Evolutionary conservation across 2,113 vertebrate genomes (phyloP).

Genomic region (Turdus rufiventris): DNA sequence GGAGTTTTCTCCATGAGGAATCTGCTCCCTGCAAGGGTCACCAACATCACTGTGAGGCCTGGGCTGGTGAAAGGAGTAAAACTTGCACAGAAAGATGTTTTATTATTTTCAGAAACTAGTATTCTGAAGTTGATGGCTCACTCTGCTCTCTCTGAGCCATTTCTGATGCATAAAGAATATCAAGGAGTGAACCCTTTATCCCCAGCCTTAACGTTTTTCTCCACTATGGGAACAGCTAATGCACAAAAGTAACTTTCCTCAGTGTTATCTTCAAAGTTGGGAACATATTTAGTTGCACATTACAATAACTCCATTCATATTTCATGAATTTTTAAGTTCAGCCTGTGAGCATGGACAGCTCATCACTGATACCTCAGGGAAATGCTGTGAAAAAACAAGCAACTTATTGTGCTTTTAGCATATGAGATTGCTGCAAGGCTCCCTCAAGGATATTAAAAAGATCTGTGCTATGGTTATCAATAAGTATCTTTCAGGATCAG

Average conservation of each 20-base stretch:
- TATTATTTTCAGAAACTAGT: neutral
- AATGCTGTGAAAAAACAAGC: slow-evolving; percentile 10
- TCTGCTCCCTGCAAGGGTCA: neutral
- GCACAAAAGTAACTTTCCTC: slow-evolving; percentile 10
- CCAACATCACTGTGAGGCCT: accelerated
- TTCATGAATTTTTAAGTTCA: slow-evolving; percentile 24
- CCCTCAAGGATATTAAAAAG: slow-evolving; percentile 42
- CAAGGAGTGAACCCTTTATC: neutral
- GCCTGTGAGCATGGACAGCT: neutral
- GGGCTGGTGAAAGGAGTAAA: neutral
- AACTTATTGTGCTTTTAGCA: slow-evolving; percentile 4
- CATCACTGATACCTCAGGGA: slow-evolving; percentile 27
- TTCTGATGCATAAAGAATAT: neutral
- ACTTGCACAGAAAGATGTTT: neutral
- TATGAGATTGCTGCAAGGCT: neutral
- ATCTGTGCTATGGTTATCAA: slow-evolving; percentile 19
- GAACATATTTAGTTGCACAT: neutral
- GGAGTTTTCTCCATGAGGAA: neutral
- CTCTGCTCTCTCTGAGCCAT: neutral
- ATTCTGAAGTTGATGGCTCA: neutral
- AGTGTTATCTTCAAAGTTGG: slow-evolving; percentile 18
- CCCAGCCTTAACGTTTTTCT: neutral
- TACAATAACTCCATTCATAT: slow-evolving; percentile 22
- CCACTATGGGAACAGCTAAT: neutral
- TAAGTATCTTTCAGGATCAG: slow-evolving; percentile 29